Conservation (phyloP, 1,140 invertebrate genomes). For the Listronotus bonariensis region DNA sequence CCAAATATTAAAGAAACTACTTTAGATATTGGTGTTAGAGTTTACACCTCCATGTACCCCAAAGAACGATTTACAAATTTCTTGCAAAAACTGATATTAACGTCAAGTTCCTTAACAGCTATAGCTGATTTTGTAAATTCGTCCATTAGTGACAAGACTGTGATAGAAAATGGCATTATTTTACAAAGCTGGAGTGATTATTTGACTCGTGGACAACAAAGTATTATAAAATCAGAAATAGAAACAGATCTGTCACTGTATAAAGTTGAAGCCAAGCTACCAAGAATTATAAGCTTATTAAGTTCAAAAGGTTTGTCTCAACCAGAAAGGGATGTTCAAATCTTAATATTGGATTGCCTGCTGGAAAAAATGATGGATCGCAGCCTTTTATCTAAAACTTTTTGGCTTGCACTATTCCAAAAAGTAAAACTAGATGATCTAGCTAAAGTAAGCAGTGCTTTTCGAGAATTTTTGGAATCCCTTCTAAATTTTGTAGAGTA, state of each 20-base stretch:
- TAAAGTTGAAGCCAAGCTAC: slow-evolving; percentile 49
- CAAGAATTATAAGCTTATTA: slow-evolving; percentile 45
- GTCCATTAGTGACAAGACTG: slow-evolving; percentile 22
- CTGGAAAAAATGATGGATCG: slow-evolving; percentile 56
- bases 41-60: slow-evolving; percentile 49
- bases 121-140: slow-evolving; percentile 43
- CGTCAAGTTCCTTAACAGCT: slow-evolving; percentile 55
- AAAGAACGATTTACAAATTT: slow-evolving; percentile 54
- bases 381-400: slow-evolving; percentile 50
- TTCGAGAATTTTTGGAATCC: slow-evolving; percentile 57
- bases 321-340: slow-evolving; percentile 52
- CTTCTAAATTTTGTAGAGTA: slow-evolving; percentile 63
- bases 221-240: slow-evolving; percentile 49
- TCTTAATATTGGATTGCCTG: slow-evolving; percentile 57
- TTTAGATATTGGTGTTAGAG: slow-evolving; percentile 46
- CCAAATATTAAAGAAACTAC: slow-evolving; percentile 41
- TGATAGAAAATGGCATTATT: slow-evolving; percentile 40
- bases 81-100: slow-evolving; percentile 57
- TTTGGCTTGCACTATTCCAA: slow-evolving; percentile 58
- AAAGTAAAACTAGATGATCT: slow-evolving; percentile 56
- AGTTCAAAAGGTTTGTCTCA: slow-evolving; percentile 31
- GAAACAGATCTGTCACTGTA: slow-evolving; percentile 50
- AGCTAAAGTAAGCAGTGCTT: slow-evolving; percentile 55
- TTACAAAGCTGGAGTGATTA: slow-evolving; percentile 53
- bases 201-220: slow-evolving; percentile 46